Evolutionary conservation across 2,888 invertebrate species (phyloP), one percentile per base, ranked within the genome.

Genomic region (Elmis aenea): DNA sequence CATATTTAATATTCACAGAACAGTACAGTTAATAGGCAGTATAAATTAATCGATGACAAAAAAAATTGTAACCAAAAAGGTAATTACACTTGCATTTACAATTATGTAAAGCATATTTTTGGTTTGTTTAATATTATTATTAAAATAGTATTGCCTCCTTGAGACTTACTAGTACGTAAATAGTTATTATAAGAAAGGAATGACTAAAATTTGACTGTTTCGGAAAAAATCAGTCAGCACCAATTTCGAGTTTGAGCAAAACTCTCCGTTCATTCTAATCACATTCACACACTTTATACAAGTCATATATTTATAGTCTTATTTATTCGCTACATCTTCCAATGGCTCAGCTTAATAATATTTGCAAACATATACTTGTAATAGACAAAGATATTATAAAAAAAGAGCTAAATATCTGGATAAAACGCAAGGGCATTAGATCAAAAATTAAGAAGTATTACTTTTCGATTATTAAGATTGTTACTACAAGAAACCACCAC

Each of bases 241-340:
- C 67, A 66, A 58, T 38, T 42, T 38, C 33, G 28, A 42, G 42
- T 45, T 42, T 41, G 48, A 43, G 45, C 45, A 38, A 34, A 42
- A 33, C 45, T 34, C 37, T 49, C 54, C 57, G 58, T 57, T 45
- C 61, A 62, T 49, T 50, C 59, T 52, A 54, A 50, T 42, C 52
- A 31, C 65, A 66, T 65, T 63, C 67, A 66, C 54, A 58, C 66
- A 57, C 62, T 67, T 67, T 66, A 65, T 67, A 67, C 66, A 67
- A 57, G 52, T 56, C 52, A 55, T 61, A 58, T 56, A 62, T 59
- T 55, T 60, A 59, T 63, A 61, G 46, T 52, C 45, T 51, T 51
- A 53, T 48, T 42, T 45, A 52, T 35, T 25, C 45, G 32, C 59
- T 59, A 64, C 51, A 54, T 68, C 66, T 67, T 68, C 68, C 68